Percentiles rank a stretch among this genome's conserved stretches.
phyloP scores from a whole-genome alignment of 2,113 vertebrate genomes.

The Sprattus sprattus region DNA sequence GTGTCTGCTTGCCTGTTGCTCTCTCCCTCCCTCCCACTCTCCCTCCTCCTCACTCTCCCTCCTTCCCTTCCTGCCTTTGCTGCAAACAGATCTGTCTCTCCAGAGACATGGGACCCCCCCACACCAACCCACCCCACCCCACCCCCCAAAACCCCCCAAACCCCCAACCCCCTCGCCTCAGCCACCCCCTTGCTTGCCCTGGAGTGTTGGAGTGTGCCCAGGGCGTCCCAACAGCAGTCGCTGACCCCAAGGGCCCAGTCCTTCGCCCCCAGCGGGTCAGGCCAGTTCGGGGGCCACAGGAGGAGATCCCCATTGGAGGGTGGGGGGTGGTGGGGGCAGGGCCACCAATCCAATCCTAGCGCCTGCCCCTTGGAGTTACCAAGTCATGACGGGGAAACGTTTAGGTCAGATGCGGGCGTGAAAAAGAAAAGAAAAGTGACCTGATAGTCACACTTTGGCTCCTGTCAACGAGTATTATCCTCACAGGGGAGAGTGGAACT shows the following conservation, averaged over 20 bases:
- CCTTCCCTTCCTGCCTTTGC: background rate
- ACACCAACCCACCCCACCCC: slow-evolving; percentile 35
- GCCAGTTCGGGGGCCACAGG: slow-evolving; percentile 51
- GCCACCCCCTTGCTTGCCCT: slow-evolving; percentile 25
- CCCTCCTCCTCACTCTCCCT: slow-evolving; percentile 25
- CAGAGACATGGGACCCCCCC: background rate
- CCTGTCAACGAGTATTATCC: slow-evolving; percentile 73
- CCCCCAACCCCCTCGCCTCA: slow-evolving; percentile 50
- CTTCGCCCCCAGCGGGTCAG: slow-evolving; percentile 32
- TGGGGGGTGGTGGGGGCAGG: slow-evolving; percentile 42
- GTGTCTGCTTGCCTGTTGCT: slow-evolving; percentile 69
- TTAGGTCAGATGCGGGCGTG: background rate
- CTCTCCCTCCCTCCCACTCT: slow-evolving; percentile 50
- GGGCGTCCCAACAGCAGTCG: slow-evolving; percentile 24
- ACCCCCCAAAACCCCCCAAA: slow-evolving; percentile 27
- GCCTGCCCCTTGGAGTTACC: background rate
- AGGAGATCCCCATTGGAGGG: slow-evolving; percentile 51
- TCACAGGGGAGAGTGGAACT: slow-evolving; percentile 34
- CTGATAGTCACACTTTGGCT: slow-evolving; percentile 69
- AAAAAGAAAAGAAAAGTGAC: slow-evolving; percentile 65
- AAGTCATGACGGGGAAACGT: background rate
- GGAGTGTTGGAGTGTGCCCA: slow-evolving; percentile 22
- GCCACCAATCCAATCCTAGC: background rate
- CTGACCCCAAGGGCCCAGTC: slow-evolving; percentile 29
- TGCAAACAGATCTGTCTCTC: background rate